These are phyloP conservation scores for Drosophila phalerata DNA, from an alignment of 2,888 invertebrate genomes.

Conservation along the genomic window DNA sequence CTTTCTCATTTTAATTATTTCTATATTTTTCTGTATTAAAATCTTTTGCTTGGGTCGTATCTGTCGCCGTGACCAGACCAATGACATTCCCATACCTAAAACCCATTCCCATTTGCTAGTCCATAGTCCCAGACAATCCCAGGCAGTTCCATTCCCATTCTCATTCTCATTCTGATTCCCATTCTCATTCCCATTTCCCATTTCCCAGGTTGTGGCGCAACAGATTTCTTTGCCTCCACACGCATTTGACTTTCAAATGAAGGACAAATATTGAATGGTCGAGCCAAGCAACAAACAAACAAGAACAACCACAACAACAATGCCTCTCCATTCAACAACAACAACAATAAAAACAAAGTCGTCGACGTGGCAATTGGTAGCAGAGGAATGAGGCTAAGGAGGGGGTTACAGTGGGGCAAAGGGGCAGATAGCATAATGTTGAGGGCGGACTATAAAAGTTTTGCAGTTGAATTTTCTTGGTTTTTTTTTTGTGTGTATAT, in stretches of 20 bases:
- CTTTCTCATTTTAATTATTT: background rate
- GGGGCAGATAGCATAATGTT: constrained; percentile 51
- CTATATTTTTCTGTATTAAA: constrained; percentile 21
- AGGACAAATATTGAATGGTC: constrained; percentile 79
- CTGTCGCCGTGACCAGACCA: constrained; percentile 24
- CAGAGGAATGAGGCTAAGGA: background rate
- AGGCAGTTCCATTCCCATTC: constrained; percentile 31
- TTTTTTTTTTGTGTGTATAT: constrained; percentile 34
- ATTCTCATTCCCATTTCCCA: constrained; percentile 25
- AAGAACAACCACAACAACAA: constrained; percentile 44
- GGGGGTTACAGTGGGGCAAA: background rate
- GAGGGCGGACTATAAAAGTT: constrained; percentile 74
- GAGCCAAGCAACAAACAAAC: constrained; percentile 60
- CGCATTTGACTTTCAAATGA: constrained; percentile 82
- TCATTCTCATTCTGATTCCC: constrained; percentile 22
- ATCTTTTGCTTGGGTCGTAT: constrained; percentile 37
- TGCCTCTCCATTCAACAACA: constrained; percentile 27
- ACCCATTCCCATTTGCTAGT: background rate
- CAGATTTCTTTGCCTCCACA: constrained; percentile 76
- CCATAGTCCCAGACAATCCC: constrained; percentile 9
- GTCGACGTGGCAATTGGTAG: constrained; percentile 61
- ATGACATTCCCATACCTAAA: constrained; percentile 25
- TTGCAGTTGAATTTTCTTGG: constrained; percentile 57
- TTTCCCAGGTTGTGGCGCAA: constrained; percentile 64
- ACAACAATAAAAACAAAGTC: constrained; percentile 48